Evolutionary conservation across 2,113 vertebrate genomes (phyloP).

Genomic region (Petromus typicus): DNA sequence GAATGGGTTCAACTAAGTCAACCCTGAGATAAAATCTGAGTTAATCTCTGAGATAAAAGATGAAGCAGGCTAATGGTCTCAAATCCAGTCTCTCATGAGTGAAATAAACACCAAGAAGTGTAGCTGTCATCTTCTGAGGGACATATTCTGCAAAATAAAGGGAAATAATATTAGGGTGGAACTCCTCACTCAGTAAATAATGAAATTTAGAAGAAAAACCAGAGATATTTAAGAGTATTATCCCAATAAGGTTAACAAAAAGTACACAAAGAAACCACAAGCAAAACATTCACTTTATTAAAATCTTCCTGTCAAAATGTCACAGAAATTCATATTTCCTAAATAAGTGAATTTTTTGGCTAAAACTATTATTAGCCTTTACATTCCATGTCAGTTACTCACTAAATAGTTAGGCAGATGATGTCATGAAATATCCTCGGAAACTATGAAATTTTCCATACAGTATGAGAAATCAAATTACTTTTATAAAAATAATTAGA

Average conservation of each 20-base stretch:
- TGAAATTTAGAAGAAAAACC: conserved; percentile 28
- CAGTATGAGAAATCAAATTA: neutral
- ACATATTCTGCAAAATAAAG: conserved; percentile 77
- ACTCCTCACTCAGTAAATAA: neutral
- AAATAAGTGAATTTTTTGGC: conserved; percentile 10
- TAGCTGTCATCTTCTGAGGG: conserved; percentile 73
- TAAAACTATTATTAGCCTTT: conserved; percentile 50
- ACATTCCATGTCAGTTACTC: neutral
- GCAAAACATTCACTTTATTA: neutral
- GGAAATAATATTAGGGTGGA: conserved; percentile 25
- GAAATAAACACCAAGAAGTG: neutral
- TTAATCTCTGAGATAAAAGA: neutral
- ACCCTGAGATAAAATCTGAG: neutral
- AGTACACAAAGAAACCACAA: neutral
- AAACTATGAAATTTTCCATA: conserved; percentile 22
- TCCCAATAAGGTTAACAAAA: conserved; percentile 40
- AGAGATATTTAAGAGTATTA: conserved; percentile 29
- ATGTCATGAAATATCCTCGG: neutral
- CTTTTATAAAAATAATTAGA: conserved; percentile 30
- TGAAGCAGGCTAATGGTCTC: neutral
- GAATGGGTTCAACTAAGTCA: neutral
- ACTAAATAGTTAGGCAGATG: conserved; percentile 18
- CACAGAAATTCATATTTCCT: neutral
- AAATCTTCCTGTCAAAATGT: conserved; percentile 24
- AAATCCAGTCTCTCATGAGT: conserved; percentile 47